Evolutionary conservation across 2,888 invertebrate species (phyloP), one percentile per base, ranked within the genome.

Genomic region (Tetragonisca angustula): DNA sequence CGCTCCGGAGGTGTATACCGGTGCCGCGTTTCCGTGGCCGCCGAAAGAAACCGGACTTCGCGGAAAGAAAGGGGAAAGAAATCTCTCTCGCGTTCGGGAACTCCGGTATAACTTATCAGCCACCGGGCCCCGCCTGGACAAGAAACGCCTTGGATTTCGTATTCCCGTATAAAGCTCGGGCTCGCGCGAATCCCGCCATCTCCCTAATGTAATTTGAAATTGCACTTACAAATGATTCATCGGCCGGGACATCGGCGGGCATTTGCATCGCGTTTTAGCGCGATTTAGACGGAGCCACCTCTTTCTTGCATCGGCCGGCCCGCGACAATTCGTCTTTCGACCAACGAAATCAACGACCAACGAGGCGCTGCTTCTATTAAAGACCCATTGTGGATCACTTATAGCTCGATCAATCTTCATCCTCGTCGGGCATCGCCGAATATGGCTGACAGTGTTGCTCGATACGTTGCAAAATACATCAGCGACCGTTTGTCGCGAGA

Each of bases 1-100:
- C 76, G 73, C 69, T 75, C 84, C 74, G 81, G 74, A 89, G 88
- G 88, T 88, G 90, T 88, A 75, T 56, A 88, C 75, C 89, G 76
- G 76, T 78, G 82, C 82, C 85, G 70, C 88, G 88, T 88, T 86
- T 88, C 89, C 83, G 81, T 68, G 65, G 43, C 64, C 52, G 59
- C 76, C 77, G 56, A 67, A 87, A 82, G 79, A 77, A 80, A 83
- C 79, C 84, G 84, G 79, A 81, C 86, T 85, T 80, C 72, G 76
- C 50, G 50, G 36, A 62, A 65, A 52, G 24, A 54, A 43, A 54
- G 54, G 43, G 11, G 4, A 69, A 84, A 82, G 74, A 86, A 88
- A 80, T 67, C 49, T 68, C 64, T 52, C 65, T 52, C 65, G 73
- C 84, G 79, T 84, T 70, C 65, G 79, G 72, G 76, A 78, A 72